phyloP scores from a whole-genome alignment of 2,113 vertebrate genomes.

The Pangasianodon hypophthalmus region DNA sequence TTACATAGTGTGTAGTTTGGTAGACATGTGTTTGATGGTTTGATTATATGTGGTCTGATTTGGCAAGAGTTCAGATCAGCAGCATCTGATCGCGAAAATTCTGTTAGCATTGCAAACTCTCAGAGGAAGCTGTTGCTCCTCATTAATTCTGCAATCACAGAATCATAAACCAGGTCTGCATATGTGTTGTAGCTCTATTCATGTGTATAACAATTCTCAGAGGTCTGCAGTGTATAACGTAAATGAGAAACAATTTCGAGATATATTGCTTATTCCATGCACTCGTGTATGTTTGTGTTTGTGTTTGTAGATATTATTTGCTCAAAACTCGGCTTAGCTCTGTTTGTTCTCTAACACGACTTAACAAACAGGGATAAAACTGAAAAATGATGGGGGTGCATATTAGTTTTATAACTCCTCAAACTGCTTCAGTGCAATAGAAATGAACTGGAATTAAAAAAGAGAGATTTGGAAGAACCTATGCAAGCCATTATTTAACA shows the following conservation, averaged over 20 bases:
- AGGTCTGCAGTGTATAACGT: not conserved
- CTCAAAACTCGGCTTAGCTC: not conserved
- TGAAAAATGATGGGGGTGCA: slow-evolving; percentile 40
- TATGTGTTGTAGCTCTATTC: not conserved
- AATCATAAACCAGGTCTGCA: not conserved
- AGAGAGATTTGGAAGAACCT: slow-evolving; percentile 33
- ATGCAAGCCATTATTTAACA: not conserved
- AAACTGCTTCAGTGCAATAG: slow-evolving; percentile 55
- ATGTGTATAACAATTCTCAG: not conserved
- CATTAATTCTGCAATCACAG: slow-evolving; percentile 10
- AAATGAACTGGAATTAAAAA: slow-evolving; percentile 46
- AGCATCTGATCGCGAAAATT: not conserved
- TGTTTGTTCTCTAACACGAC: not conserved
- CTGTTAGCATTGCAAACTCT: not conserved
- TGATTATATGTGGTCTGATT: not conserved
- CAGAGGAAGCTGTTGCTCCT: not conserved
- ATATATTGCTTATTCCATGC: slow-evolving; percentile 15
- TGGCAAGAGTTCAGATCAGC: not conserved
- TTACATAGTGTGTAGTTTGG: not conserved
- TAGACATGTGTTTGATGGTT: not conserved
- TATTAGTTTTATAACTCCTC: slow-evolving; percentile 64
- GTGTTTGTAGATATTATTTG: not conserved
- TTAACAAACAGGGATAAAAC: not conserved
- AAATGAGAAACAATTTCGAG: slow-evolving; percentile 24
- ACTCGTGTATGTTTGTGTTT: not conserved